phyloP scores from a whole-genome alignment of 2,888 invertebrate genomes.

The Meiosimyza decipiens region DNA sequence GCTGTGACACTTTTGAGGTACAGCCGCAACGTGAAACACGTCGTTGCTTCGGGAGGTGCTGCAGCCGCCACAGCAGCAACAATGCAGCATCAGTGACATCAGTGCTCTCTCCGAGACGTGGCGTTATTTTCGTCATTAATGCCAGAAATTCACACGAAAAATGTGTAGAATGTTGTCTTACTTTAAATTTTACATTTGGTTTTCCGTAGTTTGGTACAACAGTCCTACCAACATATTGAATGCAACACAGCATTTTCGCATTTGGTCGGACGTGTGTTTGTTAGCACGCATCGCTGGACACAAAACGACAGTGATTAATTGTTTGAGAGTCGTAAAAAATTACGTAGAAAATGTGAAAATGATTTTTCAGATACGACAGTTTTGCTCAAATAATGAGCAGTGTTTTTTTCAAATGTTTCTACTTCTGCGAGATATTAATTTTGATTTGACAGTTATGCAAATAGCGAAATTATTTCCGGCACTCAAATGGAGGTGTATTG shows the following conservation, averaged over 20 bases:
- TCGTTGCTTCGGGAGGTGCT: neutral
- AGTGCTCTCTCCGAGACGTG: slow-evolving; percentile 12
- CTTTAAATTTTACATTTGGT: slow-evolving; percentile 2
- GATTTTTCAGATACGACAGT: neutral
- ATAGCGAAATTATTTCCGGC: too few relatives aligned
- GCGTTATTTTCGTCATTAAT: slow-evolving; percentile 25
- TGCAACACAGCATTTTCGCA: neutral
- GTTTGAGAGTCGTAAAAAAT: slow-evolving; percentile 9
- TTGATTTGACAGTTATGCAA: too few relatives aligned
- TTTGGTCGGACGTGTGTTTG: slow-evolving; percentile 5
- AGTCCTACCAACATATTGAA: slow-evolving; percentile 6
- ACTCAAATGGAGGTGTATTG: too few relatives aligned
- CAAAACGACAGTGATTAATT: slow-evolving; percentile 29
- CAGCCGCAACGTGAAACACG: slow-evolving; percentile 15
- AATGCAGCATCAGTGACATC: slow-evolving; percentile 2
- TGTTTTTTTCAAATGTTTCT: neutral
- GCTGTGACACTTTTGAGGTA: neutral
- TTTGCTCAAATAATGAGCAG: slow-evolving; percentile 4
- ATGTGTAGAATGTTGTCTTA: neutral
- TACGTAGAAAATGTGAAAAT: neutral
- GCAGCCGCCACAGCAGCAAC: neutral
- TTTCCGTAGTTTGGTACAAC: neutral
- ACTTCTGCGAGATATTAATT: too few relatives aligned
- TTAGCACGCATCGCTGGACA: slow-evolving; percentile 26
- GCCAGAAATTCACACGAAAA: slow-evolving; percentile 7